phyloP scores from a whole-genome alignment of 2,797 vertebrate species.

The Erpetoichthys calabaricus region DNA sequence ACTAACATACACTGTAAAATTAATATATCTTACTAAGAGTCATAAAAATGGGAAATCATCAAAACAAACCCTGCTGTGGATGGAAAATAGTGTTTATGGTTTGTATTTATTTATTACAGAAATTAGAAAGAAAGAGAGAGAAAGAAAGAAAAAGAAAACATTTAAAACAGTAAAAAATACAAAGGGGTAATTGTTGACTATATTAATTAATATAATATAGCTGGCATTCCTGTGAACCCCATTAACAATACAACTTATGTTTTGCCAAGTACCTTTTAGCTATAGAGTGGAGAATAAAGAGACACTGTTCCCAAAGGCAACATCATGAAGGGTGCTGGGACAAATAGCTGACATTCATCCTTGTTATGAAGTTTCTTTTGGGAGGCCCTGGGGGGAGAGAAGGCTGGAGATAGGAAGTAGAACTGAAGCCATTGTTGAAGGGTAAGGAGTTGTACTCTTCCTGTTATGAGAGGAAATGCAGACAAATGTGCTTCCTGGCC shows the following conservation, averaged over 20 bases:
- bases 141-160: conserved; percentile 21
- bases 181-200: conserved; percentile 35
- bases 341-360: conserved; percentile 51
- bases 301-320: conserved; percentile 42
- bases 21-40: too few relatives aligned
- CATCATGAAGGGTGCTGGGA: conserved; percentile 18
- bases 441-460: conserved; percentile 98
- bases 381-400: conserved; percentile 70
- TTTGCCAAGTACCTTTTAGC: conserved; percentile 40
- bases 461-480: conserved; percentile 99
- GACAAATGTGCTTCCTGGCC: conserved; percentile 99
- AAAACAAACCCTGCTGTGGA: background rate
- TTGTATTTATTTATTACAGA: too few relatives aligned
- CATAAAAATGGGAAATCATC: too few relatives aligned
- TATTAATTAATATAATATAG: conserved; percentile 25
- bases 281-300: conserved; percentile 37
- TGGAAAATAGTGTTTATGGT: background rate
- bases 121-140: conserved; percentile 1
- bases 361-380: conserved; percentile 51
- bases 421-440: conserved; percentile 94
- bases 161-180: conserved; percentile 8
- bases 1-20: too few relatives aligned
- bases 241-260: conserved; percentile 34
- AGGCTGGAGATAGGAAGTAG: conserved; percentile 85
- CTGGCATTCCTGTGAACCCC: conserved; percentile 38